Evolutionary conservation across 2,797 vertebrate species (phyloP), one percentile per base, ranked within the genome.

Genomic region (Arnoldichthys spilopterus): DNA sequence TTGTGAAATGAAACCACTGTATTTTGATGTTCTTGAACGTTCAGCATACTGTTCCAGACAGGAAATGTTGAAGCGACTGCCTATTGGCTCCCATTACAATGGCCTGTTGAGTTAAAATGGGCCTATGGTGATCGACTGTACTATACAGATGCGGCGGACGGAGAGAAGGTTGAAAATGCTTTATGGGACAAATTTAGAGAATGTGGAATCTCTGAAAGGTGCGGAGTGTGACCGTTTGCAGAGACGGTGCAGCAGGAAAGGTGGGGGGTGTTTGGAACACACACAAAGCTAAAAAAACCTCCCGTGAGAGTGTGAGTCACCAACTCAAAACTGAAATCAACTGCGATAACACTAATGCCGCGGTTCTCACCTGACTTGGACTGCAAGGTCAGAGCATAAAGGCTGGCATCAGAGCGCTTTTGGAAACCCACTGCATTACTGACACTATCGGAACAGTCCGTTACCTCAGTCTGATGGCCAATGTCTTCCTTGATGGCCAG

Each of bases 161-260:
- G 8, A 51, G 49, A 49, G 15, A 1, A 49, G 37, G 37, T 40
- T 40, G 9, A 49, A 49, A 49, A 49, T 51, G 3, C 6, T 24
- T 26, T 13, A 24, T 18, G 15, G 26, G 7, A 2, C 13, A 30
- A 20, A 61, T 13, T 28, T 59, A 0, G 3, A 28, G 5, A 30
- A 28, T n/a, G 18, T 16, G 7, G 30, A 34, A 62, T 18, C 30
- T 34, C 6, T 62, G 30, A 62, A 62, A 34, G 24, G 16, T 15
- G 15, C 34, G 22, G 26, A 26, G 40, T 26, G 64, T 15, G n/a
- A 51, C 26, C 4, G 15, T 47, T 26, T 64, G 47, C 69, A 54
- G 32, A 71, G 32, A 59, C 72, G 76, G 72, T 64, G 69, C 53
- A 72, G 69, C 66, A 70, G 69, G 69, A 58, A 78, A 72, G 3